Base-by-base conservation (phyloP, 2,797 vertebrate species). In the Podarcis siculus region DNA sequence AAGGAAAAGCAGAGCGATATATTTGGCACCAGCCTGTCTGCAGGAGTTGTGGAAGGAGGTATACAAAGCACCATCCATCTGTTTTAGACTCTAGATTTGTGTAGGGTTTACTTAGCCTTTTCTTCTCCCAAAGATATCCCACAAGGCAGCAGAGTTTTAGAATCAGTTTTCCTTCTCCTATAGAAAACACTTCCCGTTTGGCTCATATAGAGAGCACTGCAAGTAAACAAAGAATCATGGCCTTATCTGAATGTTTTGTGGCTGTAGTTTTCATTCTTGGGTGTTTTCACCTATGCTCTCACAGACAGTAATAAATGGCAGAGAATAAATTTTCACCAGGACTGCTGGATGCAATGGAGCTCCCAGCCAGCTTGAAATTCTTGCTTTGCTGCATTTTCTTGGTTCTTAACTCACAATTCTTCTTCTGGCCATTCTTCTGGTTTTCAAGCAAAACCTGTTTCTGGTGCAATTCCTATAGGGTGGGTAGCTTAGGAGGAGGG, bases 401-500 rank as follows among this genome's bases (percentile, higher is more conserved):
- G 8, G 71, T 90, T 85, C 49, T 79, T n/a, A 90, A 69, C 37
- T 77, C 73, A 86, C 32, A 82, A 83, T 73, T 83, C 78, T 55
- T 55, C 49, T 55, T 55, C 49, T 55, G 49, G 58, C 69, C 45
- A 45, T 30, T 73, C 87, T 91, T 12, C 3, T 8, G 0, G 0
- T 83, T 90, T 90, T 66, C 8, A 58, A 87, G 77, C 58, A 35
- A 85, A 55, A 0, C 64, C 71, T 75, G 61, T 7, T n/a, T 75
- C 77, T 82, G 61, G 37, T 64, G 23, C 45, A 61, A 23, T 45
- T 90, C 58, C 83, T 87, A 3, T 0, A 78, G 0, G 76, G 89
- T 88, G 87, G 86, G 80, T 93, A 66, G 90, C 92, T 92, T 93
- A 90, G 8, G 76, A 87, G 81, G 61, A 82, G 69, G 85, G 77